Evolutionary conservation across 2,797 vertebrate species (phyloP).

Genomic region (Enteromius afrohamiltoni): DNA sequence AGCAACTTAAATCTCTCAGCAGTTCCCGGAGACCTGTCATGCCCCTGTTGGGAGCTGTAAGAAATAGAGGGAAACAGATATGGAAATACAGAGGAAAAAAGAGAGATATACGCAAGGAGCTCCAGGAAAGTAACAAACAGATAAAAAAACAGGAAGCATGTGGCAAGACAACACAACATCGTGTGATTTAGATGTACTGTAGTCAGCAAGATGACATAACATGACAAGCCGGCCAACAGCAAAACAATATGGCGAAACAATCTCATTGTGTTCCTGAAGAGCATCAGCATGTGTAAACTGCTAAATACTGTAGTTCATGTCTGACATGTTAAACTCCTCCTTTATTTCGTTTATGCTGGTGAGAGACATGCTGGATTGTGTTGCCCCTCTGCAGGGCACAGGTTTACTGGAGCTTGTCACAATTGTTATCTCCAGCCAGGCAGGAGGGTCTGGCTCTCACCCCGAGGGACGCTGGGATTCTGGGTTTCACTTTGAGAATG

Average conservation of each 20-base stretch:
- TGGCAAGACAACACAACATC: constrained; percentile 33
- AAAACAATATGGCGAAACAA: background rate
- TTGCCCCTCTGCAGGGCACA: constrained; percentile 5
- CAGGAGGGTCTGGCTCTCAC: constrained; percentile 38
- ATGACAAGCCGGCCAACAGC: background rate
- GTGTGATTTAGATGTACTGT: constrained; percentile 13
- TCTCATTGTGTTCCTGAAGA: background rate
- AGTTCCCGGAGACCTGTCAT: constrained; percentile 39
- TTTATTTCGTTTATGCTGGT: constrained; percentile 48
- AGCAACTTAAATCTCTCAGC: constrained; percentile 38
- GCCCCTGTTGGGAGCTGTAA: constrained; percentile 26
- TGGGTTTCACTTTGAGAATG: constrained; percentile 31
- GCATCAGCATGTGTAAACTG: background rate
- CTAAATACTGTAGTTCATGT: constrained; percentile 44
- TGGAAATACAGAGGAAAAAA: constrained; percentile 31
- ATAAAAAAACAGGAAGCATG: constrained; percentile 34
- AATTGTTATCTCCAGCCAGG: constrained; percentile 48
- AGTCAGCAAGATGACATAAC: background rate
- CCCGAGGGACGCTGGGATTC: constrained; percentile 22
- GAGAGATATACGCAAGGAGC: background rate
- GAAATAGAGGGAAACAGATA: constrained; percentile 21
- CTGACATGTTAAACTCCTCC: constrained; percentile 18
- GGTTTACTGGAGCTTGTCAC: constrained; percentile 53
- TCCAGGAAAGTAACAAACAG: constrained; percentile 20
- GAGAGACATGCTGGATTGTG: constrained; percentile 5